phyloP scores from a whole-genome alignment of 1,140 invertebrate species.

The Anagrus nilaparvatae region DNA sequence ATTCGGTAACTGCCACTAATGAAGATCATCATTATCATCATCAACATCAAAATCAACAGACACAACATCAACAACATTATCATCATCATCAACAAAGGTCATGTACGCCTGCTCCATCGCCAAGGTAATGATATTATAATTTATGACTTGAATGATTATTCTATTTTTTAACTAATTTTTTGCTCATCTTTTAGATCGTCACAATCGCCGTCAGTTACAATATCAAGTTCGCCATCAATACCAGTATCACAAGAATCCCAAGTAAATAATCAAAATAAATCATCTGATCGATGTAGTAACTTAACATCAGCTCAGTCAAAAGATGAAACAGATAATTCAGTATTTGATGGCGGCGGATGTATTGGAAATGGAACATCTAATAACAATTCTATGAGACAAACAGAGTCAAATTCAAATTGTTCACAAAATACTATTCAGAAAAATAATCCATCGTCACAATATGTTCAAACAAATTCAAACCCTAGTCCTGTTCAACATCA shows the following conservation, averaged over 20 bases:
- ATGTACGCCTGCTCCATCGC: slow-evolving; percentile 29
- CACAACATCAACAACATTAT: slow-evolving; percentile 19
- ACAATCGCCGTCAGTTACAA: slow-evolving; percentile 32
- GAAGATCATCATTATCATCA: slow-evolving; percentile 19
- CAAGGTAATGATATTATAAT: slow-evolving; percentile 8
- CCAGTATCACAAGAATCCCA: slow-evolving; percentile 24
- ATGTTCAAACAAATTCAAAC: slow-evolving; percentile 27
- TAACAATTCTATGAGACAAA: slow-evolving; percentile 26
- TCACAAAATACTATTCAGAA: slow-evolving; percentile 18
- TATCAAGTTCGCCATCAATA: slow-evolving; percentile 33
- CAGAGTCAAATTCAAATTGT: slow-evolving; percentile 3
- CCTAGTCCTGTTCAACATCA: slow-evolving; percentile 30
- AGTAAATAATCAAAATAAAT: slow-evolving; percentile 29
- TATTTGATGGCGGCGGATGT: slow-evolving; percentile 43
- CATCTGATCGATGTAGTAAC: slow-evolving; percentile 30
- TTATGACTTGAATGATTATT: neutral
- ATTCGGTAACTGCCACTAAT: neutral
- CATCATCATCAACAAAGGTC: slow-evolving; percentile 32
- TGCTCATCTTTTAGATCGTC: slow-evolving; percentile 36
- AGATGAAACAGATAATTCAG: slow-evolving; percentile 42
- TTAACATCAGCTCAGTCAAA: slow-evolving; percentile 37
- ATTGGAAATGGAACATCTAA: slow-evolving; percentile 15
- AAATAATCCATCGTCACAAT: slow-evolving; percentile 39
- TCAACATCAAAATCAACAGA: slow-evolving; percentile 20
- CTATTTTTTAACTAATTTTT: neutral